Evolutionary conservation across 2,888 invertebrate species (phyloP).

Genomic region (Stramonita haemastoma): DNA sequence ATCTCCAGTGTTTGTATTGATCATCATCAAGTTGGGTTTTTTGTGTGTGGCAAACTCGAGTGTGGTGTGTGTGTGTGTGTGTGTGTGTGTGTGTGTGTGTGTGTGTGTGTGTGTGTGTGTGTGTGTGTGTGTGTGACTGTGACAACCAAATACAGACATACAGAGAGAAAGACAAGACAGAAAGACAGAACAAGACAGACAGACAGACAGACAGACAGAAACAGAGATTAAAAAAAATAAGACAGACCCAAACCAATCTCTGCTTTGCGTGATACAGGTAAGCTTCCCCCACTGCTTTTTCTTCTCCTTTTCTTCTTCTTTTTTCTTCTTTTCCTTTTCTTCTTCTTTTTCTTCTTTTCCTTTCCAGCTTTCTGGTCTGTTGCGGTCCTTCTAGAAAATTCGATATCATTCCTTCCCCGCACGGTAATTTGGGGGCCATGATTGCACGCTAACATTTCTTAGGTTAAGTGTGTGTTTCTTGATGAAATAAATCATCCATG

Average conservation of each 20-base stretch:
- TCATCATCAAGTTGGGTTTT: no score
- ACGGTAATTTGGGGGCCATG: background rate
- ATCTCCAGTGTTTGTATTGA: no score
- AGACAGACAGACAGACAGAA: constrained; percentile 22
- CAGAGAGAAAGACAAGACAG: background rate
- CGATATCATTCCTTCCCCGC: background rate
- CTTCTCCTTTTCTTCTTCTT: background rate
- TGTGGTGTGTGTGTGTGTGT: no score
- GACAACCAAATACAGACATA: background rate
- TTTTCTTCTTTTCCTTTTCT: background rate
- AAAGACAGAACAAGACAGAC: constrained; percentile 15
- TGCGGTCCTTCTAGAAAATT: background rate
- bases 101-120: no score
- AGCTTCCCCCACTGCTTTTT: background rate
- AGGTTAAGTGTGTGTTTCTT: background rate
- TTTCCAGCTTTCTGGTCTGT: background rate
- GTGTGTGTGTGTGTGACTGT: no score
- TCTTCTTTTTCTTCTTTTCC: background rate
- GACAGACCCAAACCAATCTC: background rate
- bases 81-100: no score
- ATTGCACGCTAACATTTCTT: background rate
- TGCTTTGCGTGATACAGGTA: background rate
- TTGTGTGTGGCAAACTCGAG: no score
- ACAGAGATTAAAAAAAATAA: background rate
- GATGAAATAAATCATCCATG: no score